A percentile compares a stretch with the other conserved stretches of the same genome.
Conservation (phyloP, 2,113 vertebrate species). For the Caloenas nicobarica region DNA sequence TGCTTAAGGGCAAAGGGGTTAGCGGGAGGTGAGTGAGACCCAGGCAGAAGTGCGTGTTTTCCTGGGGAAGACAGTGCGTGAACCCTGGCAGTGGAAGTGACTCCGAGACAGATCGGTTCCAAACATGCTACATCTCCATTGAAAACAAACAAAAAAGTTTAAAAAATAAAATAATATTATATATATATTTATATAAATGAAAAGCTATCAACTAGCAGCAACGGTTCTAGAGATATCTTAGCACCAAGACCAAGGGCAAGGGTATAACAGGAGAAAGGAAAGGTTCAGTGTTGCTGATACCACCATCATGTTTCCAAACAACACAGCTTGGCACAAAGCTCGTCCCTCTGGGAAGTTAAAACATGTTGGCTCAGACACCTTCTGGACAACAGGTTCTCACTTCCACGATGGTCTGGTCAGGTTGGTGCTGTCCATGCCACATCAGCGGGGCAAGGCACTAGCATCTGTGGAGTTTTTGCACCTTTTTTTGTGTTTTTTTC, state of each 20-base stretch:
- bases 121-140: slow-evolving; percentile 82
- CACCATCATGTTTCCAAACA: slow-evolving; percentile 64
- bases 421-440: slow-evolving; percentile 62
- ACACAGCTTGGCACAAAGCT: slow-evolving; percentile 68
- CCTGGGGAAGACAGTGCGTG: slow-evolving; percentile 76
- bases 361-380: background rate
- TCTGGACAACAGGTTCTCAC: slow-evolving; percentile 12
- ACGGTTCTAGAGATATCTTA: slow-evolving; percentile 82
- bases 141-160: slow-evolving; percentile 76
- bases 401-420: slow-evolving; percentile 28
- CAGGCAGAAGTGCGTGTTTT: slow-evolving; percentile 67
- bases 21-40: background rate
- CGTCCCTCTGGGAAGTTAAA: slow-evolving; percentile 48
- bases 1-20: background rate
- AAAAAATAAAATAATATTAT: slow-evolving; percentile 81
- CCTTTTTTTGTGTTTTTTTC: slow-evolving; percentile 11
- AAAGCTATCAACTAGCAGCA: slow-evolving; percentile 84
- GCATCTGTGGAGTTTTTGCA: slow-evolving; percentile 68
- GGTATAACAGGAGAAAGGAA: slow-evolving; percentile 48
- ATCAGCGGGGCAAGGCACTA: slow-evolving; percentile 68
- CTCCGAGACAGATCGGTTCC: slow-evolving; percentile 61
- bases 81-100: slow-evolving; percentile 77
- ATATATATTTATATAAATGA: slow-evolving; percentile 81
- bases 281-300: slow-evolving; percentile 81
- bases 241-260: slow-evolving; percentile 79